Conservation (phyloP, 2,888 invertebrate species). For the Eueremaeus valkanovi region DNA sequence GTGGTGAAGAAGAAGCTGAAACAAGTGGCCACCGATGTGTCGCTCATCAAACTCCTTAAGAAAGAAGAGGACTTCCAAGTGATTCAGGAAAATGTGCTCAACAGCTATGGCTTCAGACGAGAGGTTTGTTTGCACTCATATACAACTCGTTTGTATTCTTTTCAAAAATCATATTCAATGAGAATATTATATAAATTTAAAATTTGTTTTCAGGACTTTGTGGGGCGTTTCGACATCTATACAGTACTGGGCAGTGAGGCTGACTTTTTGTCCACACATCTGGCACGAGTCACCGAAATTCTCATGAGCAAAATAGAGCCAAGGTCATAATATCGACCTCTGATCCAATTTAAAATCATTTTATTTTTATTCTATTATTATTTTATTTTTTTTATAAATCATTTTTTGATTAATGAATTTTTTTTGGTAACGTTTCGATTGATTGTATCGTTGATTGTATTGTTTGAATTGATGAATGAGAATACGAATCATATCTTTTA, state of each 20-base stretch:
- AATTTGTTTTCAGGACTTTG: slow-evolving; percentile 26
- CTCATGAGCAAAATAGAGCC: slow-evolving; percentile 4
- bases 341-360: no score
- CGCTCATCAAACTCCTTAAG: slow-evolving; percentile 34
- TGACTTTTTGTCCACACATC: slow-evolving; percentile 37
- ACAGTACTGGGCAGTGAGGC: slow-evolving; percentile 25
- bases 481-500: no score
- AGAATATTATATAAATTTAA: not conserved
- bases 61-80: slow-evolving; percentile 29
- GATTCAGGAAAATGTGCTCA: slow-evolving; percentile 8
- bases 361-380: not conserved
- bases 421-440: no score
- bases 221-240: slow-evolving; percentile 38
- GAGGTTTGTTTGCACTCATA: slow-evolving; percentile 32
- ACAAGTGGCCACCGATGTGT: slow-evolving; percentile 34
- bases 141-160: not conserved
- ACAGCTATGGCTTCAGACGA: slow-evolving; percentile 32
- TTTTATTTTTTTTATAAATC: not conserved
- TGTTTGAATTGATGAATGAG: no score
- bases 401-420: not conserved
- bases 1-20: slow-evolving; percentile 33
- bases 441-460: no score
- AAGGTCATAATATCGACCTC: no score
- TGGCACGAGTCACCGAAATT: slow-evolving; percentile 16
- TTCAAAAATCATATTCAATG: no score